Conservation (phyloP, 2,888 invertebrate species). For the Pterobdella sp. region DNA sequence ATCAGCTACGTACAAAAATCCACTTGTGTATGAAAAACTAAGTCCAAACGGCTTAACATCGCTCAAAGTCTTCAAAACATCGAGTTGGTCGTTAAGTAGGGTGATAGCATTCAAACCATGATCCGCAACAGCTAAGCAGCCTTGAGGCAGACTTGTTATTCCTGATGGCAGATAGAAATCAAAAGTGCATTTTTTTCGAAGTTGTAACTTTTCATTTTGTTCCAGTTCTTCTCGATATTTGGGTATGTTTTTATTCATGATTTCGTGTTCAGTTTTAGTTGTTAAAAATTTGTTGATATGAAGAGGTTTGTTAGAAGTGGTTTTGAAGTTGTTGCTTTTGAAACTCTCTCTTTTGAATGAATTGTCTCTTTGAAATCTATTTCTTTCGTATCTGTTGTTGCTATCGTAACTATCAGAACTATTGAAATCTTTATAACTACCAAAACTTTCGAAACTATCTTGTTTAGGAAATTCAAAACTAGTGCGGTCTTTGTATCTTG, state of each 20-base stretch:
- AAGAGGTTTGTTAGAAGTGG: background rate
- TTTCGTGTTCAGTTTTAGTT: slow-evolving; percentile 2
- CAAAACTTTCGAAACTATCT: background rate
- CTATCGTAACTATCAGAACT: background rate
- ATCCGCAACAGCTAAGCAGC: slow-evolving; percentile 33
- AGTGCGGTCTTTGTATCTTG: background rate
- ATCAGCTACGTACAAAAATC: slow-evolving; percentile 33
- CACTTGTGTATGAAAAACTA: slow-evolving; percentile 1
- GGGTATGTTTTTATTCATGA: background rate
- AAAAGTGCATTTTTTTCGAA: slow-evolving; percentile 53
- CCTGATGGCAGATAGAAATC: slow-evolving; percentile 34
- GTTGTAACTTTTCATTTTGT: slow-evolving; percentile 11
- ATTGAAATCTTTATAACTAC: background rate
- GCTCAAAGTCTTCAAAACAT: slow-evolving; percentile 17
- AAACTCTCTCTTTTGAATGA: background rate
- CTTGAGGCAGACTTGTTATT: slow-evolving; percentile 30
- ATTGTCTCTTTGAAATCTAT: background rate
- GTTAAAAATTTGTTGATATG: background rate
- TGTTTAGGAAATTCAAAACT: background rate
- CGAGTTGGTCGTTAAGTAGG: slow-evolving; percentile 15
- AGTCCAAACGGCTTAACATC: slow-evolving; percentile 34
- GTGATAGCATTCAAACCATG: slow-evolving; percentile 29
- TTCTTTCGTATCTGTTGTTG: background rate
- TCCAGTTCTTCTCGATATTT: slow-evolving; percentile 14
- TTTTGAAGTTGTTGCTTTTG: background rate